These are phyloP conservation scores for Drosophila santomea DNA, from an alignment of 1,140 invertebrate genomes.

Conservation along the genomic window DNA sequence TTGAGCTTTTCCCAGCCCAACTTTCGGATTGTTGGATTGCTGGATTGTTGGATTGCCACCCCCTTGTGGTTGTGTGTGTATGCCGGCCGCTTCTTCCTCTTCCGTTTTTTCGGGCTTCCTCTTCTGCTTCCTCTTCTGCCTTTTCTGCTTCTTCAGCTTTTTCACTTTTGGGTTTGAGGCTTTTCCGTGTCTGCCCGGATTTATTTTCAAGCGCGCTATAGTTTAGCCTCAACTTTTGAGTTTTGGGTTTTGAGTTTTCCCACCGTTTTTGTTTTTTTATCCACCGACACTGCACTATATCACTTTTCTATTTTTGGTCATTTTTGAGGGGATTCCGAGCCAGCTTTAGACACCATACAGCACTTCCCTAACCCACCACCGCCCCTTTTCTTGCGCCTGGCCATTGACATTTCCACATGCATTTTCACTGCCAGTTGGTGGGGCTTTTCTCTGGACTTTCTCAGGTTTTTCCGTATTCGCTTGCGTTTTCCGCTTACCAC, in stretches of 20 bases:
- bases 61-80: conserved; percentile 61
- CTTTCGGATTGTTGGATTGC: conserved; percentile 5
- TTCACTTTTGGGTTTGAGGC: conserved; percentile 54
- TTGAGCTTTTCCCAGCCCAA: conserved; percentile 67
- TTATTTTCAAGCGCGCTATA: conserved; percentile 77
- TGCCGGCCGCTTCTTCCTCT: conserved; percentile 67
- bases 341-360: background rate
- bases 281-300: conserved; percentile 8
- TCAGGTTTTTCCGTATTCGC: conserved; percentile 11
- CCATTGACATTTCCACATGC: conserved; percentile 41
- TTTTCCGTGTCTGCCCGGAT: conserved; percentile 75
- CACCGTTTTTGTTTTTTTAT: conserved; percentile 1
- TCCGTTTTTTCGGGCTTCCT: conserved; percentile 44
- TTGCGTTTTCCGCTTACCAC: conserved; percentile 62
- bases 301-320: background rate
- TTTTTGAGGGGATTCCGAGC: background rate
- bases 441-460: conserved; percentile 18
- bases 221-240: conserved; percentile 21
- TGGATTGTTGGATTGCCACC: conserved; percentile 7
- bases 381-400: conserved; percentile 7
- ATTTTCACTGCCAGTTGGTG: conserved; percentile 48
- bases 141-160: conserved; percentile 13
- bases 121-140: conserved; percentile 1
- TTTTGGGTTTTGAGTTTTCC: background rate
- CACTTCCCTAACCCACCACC: conserved; percentile 26